Percentiles rank a stretch among this genome's conserved stretches.
These are phyloP conservation scores for Macrotus californicus DNA, from an alignment of 2,113 vertebrate species.

Conservation along the genomic window DNA sequence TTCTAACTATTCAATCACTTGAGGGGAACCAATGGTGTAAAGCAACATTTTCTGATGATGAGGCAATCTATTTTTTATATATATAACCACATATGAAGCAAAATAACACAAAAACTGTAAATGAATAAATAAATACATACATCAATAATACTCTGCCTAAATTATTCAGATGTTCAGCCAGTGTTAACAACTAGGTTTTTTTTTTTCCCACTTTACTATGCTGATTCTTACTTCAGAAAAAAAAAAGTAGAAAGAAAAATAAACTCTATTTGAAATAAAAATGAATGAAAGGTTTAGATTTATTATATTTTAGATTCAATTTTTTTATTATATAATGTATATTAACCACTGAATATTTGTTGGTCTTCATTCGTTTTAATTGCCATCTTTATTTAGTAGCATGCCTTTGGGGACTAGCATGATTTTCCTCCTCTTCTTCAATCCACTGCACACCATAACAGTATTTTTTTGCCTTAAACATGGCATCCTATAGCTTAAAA, in stretches of 20 bases:
- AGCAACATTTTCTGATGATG: background rate
- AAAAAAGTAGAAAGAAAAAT: background rate
- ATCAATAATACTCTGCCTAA: background rate
- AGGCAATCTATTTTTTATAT: background rate
- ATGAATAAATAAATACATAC: background rate
- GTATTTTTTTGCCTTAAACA: background rate
- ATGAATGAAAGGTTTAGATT: background rate
- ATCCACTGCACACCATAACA: background rate
- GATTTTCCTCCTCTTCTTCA: background rate
- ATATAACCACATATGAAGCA: background rate
- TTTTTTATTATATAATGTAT: background rate
- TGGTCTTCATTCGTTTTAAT: background rate
- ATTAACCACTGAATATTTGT: background rate
- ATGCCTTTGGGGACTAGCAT: background rate
- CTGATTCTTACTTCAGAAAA: background rate
- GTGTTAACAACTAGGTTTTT: background rate
- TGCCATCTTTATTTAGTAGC: background rate
- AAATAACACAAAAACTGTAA: background rate
- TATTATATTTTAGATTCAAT: too few relatives aligned
- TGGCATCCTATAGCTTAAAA: background rate
- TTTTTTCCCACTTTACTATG: background rate
- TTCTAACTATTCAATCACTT: background rate
- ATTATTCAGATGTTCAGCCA: background rate
- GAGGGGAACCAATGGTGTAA: rapidly evolving
- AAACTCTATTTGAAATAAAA: background rate